phyloP scores from a whole-genome alignment of 2,113 vertebrate species.

The Neotoma lepida region DNA sequence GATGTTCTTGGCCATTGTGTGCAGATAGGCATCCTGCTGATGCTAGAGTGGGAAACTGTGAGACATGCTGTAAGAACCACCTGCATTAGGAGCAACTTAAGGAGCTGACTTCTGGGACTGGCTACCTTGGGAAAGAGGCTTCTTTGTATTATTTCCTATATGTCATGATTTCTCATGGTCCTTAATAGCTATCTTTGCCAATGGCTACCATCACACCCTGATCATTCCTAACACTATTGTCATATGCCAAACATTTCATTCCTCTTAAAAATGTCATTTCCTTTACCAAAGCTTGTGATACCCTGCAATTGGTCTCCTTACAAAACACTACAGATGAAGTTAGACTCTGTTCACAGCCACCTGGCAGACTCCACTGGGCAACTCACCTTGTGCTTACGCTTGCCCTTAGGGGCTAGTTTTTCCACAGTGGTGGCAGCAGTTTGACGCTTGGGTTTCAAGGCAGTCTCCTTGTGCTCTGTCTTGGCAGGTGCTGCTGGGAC shows the following conservation, averaged over 20 bases:
- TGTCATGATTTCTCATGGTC: not conserved
- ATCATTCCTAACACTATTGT: not conserved
- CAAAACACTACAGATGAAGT: not conserved
- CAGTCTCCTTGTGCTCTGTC: slow-evolving; percentile 86
- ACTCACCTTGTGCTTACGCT: slow-evolving; percentile 97
- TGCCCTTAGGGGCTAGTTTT: slow-evolving; percentile 91
- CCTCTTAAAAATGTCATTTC: not conserved
- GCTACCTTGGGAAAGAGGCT: not conserved
- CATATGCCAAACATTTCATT: not conserved
- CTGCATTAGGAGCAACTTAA: not conserved
- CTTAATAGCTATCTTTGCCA: not conserved
- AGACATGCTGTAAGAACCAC: not conserved
- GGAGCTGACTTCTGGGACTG: not conserved
- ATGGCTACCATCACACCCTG: not conserved
- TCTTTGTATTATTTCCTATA: not conserved
- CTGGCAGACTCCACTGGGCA: rapidly evolving
- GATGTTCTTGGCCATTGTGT: not conserved
- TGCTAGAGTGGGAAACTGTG: not conserved
- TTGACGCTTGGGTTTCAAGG: slow-evolving; percentile 89
- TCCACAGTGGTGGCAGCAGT: slow-evolving; percentile 84
- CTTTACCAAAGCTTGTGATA: not conserved
- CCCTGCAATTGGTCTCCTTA: not conserved
- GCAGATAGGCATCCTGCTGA: not conserved
- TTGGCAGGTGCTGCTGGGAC: slow-evolving; percentile 82
- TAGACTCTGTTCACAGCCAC: not conserved